Conservation (phyloP, 2,113 vertebrate species). For the Pedetes capensis region DNA sequence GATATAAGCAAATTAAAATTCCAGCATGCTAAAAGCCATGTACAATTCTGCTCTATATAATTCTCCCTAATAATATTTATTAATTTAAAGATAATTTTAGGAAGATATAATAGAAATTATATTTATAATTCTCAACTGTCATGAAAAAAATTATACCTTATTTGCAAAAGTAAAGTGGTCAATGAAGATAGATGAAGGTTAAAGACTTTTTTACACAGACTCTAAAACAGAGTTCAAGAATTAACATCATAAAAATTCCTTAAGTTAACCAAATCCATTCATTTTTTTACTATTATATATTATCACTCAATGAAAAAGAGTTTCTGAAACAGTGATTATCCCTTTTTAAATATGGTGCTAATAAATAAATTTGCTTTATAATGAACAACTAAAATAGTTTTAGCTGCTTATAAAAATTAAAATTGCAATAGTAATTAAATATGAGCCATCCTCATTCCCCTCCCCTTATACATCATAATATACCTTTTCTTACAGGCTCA, state of each 20-base stretch:
- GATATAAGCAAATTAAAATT: constrained; percentile 34
- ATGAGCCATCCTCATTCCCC: constrained; percentile 48
- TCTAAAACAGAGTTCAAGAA: neutral
- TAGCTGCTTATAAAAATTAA: constrained; percentile 49
- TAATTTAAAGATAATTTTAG: constrained; percentile 40
- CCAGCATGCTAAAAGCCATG: neutral
- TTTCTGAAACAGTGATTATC: constrained; percentile 11
- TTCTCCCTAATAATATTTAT: constrained; percentile 15
- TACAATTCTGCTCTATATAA: neutral
- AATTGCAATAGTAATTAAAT: constrained; percentile 40
- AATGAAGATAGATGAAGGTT: neutral
- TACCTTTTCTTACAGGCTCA: constrained; percentile 72
- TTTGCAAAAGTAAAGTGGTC: neutral
- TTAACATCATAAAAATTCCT: neutral
- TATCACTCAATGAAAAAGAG: neutral
- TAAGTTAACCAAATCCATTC: neutral
- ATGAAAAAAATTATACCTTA: constrained; percentile 31
- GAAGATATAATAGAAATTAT: constrained; percentile 26
- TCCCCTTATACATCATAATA: constrained; percentile 45
- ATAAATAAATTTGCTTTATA: constrained; percentile 43
- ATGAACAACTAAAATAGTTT: neutral
- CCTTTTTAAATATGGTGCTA: neutral
- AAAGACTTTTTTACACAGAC: constrained; percentile 13
- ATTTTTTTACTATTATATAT: constrained; percentile 1
- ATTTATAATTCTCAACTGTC: constrained; percentile 20